Evolutionary conservation across 2,797 vertebrate species (phyloP).

Genomic region (Manis javanica): DNA sequence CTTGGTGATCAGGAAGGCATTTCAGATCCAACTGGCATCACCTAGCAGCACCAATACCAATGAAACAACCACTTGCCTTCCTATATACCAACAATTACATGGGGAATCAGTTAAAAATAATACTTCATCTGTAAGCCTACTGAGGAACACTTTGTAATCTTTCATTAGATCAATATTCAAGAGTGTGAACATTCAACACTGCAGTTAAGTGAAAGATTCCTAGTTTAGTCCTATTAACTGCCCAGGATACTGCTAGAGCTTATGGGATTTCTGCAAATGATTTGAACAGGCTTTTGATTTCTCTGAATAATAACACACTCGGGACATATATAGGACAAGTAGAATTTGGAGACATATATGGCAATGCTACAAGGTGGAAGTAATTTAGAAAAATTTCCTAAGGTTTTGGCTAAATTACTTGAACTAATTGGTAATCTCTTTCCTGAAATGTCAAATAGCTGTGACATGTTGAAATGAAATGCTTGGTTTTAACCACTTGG

Average conservation of each 20-base stretch:
- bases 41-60: neutral
- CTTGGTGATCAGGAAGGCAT: conserved; percentile 55
- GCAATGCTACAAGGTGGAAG: conserved; percentile 26
- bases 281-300: conserved; percentile 43
- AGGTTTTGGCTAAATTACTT: conserved; percentile 58
- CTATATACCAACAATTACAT: neutral
- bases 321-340: neutral
- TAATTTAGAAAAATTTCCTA: conserved; percentile 56
- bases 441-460: conserved; percentile 65
- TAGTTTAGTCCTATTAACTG: conserved; percentile 51
- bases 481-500: conserved; percentile 56
- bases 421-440: conserved; percentile 64
- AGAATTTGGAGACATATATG: neutral
- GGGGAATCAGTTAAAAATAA: conserved; percentile 22
- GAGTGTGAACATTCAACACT: conserved; percentile 13
- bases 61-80: conserved; percentile 38
- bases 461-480: conserved; percentile 60
- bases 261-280: neutral
- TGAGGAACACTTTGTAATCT: neutral
- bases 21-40: conserved; percentile 66
- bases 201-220: neutral
- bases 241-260: conserved; percentile 3
- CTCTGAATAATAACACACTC: conserved; percentile 51
- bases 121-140: neutral
- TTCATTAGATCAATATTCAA: neutral